Evolutionary conservation across 2,888 invertebrate species (phyloP).

Genomic region (Agrilus biguttatus): DNA sequence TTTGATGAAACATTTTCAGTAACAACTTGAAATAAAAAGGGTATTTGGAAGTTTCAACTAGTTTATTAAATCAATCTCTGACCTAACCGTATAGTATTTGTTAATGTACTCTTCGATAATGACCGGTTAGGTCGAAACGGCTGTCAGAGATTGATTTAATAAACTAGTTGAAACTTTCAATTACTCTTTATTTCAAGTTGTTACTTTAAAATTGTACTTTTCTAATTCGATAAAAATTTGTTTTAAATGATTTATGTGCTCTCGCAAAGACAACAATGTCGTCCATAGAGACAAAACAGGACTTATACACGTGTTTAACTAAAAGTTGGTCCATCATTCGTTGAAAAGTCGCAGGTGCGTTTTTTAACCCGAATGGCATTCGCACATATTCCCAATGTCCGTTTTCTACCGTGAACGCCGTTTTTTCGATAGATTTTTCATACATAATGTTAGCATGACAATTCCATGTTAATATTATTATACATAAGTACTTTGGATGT

Average conservation of each 20-base stretch:
- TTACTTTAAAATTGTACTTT: slow-evolving; percentile 8
- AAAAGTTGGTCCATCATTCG: slow-evolving; percentile 17
- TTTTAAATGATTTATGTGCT: slow-evolving; percentile 12
- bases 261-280: slow-evolving; percentile 19
- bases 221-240: slow-evolving; percentile 4
- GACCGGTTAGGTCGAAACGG: no score
- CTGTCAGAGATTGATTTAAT: no score
- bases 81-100: no score
- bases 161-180: no score
- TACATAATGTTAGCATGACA: no score
- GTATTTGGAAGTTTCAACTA: no score
- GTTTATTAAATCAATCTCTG: no score
- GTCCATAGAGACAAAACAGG: slow-evolving; percentile 22
- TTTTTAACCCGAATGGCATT: slow-evolving; percentile 18
- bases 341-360: slow-evolving; percentile 18
- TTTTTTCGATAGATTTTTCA: slow-evolving; percentile 9
- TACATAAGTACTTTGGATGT: no score
- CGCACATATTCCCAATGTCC: slow-evolving; percentile 14
- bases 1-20: no score
- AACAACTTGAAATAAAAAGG: no score
- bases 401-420: slow-evolving; percentile 12
- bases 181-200: slow-evolving; percentile 13
- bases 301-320: slow-evolving; percentile 12
- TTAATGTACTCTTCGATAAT: no score
- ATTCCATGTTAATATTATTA: no score